These are phyloP conservation scores for Calameuta pallipes DNA, from an alignment of 2,888 invertebrate species.

Conservation along the genomic window DNA sequence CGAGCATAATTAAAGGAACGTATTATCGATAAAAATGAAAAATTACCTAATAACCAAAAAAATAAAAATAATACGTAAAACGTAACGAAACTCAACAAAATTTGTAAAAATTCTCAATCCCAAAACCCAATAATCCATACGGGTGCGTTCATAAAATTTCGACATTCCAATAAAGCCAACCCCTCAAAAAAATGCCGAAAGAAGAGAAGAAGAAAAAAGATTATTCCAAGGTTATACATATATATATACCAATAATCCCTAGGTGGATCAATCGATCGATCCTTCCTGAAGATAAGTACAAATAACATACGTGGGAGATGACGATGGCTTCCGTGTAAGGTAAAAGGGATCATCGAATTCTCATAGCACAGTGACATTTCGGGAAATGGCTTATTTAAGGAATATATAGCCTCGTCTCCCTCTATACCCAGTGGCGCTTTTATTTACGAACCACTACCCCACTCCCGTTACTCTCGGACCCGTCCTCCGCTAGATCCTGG, in stretches of 20 bases:
- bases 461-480: slow-evolving; percentile 35
- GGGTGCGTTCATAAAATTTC: background rate
- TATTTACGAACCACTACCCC: slow-evolving; percentile 48
- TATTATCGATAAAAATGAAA: too few relatives aligned
- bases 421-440: slow-evolving; percentile 18
- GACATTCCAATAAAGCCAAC: background rate
- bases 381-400: background rate
- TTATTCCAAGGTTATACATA: background rate
- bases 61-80: too few relatives aligned
- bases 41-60: too few relatives aligned
- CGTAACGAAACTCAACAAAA: too few relatives aligned
- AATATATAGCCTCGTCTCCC: background rate
- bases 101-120: background rate
- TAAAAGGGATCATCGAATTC: background rate
- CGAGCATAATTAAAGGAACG: too few relatives aligned
- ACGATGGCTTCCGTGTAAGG: background rate
- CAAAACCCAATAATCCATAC: background rate
- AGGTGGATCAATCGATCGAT: background rate
- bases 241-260: background rate
- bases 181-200: background rate
- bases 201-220: background rate
- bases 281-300: background rate
- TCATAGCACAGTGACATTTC: background rate
- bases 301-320: background rate
- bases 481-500: background rate